Conservation (phyloP, 2,797 vertebrate genomes). For the Hemibagrus guttatus region DNA sequence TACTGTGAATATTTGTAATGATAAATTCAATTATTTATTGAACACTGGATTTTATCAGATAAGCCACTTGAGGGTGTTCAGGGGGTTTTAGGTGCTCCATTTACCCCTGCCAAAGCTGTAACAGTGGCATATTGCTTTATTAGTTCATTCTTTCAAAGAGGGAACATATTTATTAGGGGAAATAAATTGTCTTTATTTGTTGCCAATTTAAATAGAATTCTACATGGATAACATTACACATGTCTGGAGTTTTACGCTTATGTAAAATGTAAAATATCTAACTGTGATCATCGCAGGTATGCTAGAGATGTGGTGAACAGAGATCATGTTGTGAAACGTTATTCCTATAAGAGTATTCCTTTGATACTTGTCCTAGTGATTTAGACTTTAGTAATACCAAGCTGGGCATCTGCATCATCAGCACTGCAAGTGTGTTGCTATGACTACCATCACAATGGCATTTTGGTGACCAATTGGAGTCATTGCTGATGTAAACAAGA, state of each 20-base stretch:
- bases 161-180: neutral
- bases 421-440: constrained; percentile 29
- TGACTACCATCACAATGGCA: constrained; percentile 37
- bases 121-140: neutral
- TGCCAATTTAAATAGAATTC: neutral
- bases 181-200: neutral
- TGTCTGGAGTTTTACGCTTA: neutral
- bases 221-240: neutral
- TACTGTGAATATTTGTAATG: neutral
- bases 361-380: neutral
- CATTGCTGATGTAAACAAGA: constrained; percentile 15
- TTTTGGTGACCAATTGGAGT: constrained; percentile 6
- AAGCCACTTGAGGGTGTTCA: neutral
- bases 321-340: neutral
- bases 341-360: neutral
- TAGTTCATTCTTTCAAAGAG: neutral
- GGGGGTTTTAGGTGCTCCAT: neutral
- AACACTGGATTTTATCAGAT: neutral
- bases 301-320: neutral
- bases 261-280: neutral
- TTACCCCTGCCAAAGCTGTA: neutral
- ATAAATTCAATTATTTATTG: neutral
- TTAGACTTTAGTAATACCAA: constrained; percentile 16
- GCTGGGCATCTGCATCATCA: constrained; percentile 35
- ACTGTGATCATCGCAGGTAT: neutral